Evolutionary conservation across 2,797 vertebrate genomes (phyloP).

Genomic region (Poecile montanus): DNA sequence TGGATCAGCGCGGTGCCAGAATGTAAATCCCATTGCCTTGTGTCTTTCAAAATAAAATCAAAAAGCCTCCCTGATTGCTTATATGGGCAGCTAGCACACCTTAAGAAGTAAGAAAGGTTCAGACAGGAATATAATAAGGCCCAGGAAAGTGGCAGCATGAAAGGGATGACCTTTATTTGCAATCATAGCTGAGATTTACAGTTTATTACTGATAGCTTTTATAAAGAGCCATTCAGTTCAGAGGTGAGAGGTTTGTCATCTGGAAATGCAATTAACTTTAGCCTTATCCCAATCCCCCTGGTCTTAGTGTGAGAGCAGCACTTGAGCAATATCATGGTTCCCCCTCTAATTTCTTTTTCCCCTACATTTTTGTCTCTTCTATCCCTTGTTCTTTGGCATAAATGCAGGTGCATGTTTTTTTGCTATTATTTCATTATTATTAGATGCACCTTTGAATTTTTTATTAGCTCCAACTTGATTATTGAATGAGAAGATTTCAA

Average conservation of each 20-base stretch:
- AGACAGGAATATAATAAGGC: slow-evolving; percentile 80
- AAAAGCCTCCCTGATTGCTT: slow-evolving; percentile 63
- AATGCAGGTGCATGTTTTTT: slow-evolving; percentile 73
- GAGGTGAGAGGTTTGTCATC: slow-evolving; percentile 90
- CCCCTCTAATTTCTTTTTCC: slow-evolving; percentile 77
- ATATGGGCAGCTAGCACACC: slow-evolving; percentile 75
- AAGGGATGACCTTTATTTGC: slow-evolving; percentile 88
- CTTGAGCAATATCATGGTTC: slow-evolving; percentile 75
- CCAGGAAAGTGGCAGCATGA: slow-evolving; percentile 80
- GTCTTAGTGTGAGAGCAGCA: slow-evolving; percentile 79
- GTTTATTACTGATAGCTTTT: slow-evolving; percentile 91
- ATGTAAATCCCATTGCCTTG: slow-evolving; percentile 68
- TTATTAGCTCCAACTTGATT: slow-evolving; percentile 70
- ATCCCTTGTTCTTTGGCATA: slow-evolving; percentile 75
- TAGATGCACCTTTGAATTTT: slow-evolving; percentile 72
- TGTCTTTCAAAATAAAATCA: slow-evolving; percentile 69
- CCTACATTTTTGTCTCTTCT: slow-evolving; percentile 73
- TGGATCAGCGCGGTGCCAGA: slow-evolving; percentile 31
- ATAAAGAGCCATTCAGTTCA: slow-evolving; percentile 90
- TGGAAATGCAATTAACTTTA: slow-evolving; percentile 90
- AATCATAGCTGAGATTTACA: slow-evolving; percentile 90
- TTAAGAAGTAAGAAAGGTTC: slow-evolving; percentile 77
- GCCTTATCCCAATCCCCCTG: slow-evolving; percentile 85
- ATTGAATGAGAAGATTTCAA: slow-evolving; percentile 71
- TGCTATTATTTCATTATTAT: slow-evolving; percentile 76